Conservation (phyloP, 2,113 vertebrate genomes). For the Hylia prasina region DNA sequence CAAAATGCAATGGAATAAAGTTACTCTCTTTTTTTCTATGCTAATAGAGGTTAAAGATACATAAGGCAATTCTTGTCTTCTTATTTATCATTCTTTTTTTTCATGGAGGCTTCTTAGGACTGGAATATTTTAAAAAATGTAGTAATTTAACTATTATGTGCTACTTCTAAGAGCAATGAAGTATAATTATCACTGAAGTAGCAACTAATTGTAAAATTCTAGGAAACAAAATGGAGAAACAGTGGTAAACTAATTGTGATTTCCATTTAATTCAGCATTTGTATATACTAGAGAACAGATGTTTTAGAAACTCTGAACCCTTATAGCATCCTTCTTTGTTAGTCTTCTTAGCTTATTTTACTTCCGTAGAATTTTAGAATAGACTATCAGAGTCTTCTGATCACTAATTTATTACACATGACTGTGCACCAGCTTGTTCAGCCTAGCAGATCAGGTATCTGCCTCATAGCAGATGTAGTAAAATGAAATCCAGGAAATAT, state of each 20-base stretch:
- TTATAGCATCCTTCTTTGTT: neutral
- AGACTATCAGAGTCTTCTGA: neutral
- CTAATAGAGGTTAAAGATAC: neutral
- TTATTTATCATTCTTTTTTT: neutral
- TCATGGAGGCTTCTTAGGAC: neutral
- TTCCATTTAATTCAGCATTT: neutral
- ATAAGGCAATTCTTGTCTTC: neutral
- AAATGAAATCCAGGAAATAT: slow-evolving; percentile 15
- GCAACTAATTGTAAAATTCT: neutral
- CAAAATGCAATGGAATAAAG: neutral
- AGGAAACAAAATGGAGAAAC: neutral
- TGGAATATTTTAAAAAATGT: neutral
- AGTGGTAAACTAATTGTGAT: neutral
- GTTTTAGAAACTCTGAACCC: neutral
- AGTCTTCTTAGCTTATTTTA: neutral
- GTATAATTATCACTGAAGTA: neutral
- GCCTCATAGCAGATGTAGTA: neutral
- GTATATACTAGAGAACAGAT: neutral
- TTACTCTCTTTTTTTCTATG: neutral
- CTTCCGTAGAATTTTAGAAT: neutral
- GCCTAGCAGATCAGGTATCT: neutral
- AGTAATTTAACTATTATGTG: neutral
- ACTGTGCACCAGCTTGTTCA: neutral
- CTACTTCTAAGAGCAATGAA: neutral
- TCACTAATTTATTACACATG: slow-evolving; percentile 10